Conservation (phyloP, 2,888 invertebrate genomes). For the Amiota minor region DNA sequence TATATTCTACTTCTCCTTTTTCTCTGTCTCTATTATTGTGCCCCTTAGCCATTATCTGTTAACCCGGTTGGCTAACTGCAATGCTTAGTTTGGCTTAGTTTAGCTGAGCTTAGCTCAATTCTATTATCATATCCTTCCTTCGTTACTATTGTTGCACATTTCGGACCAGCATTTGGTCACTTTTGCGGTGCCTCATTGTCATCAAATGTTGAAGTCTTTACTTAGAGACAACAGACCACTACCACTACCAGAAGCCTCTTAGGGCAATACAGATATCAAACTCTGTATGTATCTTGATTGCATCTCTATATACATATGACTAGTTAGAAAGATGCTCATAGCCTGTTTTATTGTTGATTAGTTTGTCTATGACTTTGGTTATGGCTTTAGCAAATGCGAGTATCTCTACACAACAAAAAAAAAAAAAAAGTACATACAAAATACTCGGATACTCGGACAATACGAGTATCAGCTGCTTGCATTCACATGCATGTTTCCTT, state of each 20-base stretch:
- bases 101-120: constrained; percentile 40
- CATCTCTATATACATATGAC: no score
- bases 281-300: no score
- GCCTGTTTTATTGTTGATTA: constrained; percentile 9
- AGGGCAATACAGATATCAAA: not conserved
- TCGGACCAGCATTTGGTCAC: constrained; percentile 19
- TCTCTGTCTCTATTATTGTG: not conserved
- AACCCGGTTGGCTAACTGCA: not conserved
- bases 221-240: not conserved
- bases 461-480: constrained; percentile 6
- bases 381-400: not conserved
- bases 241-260: not conserved
- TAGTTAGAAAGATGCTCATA: no score
- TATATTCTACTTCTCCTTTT: constrained; percentile 28
- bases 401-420: no score
- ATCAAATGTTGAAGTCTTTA: constrained; percentile 4
- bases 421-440: no score
- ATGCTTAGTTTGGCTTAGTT: constrained; percentile 26
- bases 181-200: constrained; percentile 26
- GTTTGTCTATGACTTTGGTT: constrained; percentile 4
- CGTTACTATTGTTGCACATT: constrained; percentile 3
- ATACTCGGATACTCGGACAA: no score
- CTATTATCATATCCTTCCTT: not conserved
- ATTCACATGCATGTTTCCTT: not conserved
- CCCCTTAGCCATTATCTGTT: no score